phyloP scores from a whole-genome alignment of 2,797 vertebrate genomes.

The Gymnocypris eckloni region DNA sequence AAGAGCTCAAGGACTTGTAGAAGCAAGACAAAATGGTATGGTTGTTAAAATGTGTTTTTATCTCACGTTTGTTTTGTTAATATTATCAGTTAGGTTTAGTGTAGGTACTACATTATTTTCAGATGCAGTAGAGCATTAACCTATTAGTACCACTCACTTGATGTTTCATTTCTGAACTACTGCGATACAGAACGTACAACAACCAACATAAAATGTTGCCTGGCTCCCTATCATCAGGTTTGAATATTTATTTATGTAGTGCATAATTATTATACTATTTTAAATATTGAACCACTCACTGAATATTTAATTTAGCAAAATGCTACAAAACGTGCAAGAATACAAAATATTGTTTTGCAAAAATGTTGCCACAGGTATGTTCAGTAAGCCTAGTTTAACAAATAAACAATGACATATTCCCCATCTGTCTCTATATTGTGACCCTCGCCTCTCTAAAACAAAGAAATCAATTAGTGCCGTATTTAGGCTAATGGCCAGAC shows the following conservation, averaged over 20 bases:
- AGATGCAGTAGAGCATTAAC: neutral
- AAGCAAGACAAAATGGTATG: too few species aligned
- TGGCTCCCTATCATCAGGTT: neutral
- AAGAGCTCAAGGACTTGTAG: neutral
- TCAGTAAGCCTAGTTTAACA: neutral
- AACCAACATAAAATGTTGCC: neutral
- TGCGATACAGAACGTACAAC: neutral
- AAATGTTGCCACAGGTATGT: neutral
- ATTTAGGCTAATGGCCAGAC: conserved; percentile 45
- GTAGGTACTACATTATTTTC: neutral
- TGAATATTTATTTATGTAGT: neutral
- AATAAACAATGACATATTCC: neutral
- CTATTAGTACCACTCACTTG: neutral
- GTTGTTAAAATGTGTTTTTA: neutral
- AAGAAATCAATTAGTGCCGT: conserved; percentile 13
- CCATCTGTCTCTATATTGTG: neutral
- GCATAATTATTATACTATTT: too few species aligned
- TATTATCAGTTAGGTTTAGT: neutral
- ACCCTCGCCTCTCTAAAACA: conserved; percentile 6
- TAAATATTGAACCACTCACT: neutral
- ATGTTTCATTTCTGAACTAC: neutral
- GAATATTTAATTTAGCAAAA: neutral
- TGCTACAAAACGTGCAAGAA: neutral
- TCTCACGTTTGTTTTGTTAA: neutral
- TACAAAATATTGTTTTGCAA: neutral